Evolutionary conservation across 2,113 vertebrate species (phyloP), one percentile per base, ranked within the genome.

Genomic region (Varanus salvator): DNA sequence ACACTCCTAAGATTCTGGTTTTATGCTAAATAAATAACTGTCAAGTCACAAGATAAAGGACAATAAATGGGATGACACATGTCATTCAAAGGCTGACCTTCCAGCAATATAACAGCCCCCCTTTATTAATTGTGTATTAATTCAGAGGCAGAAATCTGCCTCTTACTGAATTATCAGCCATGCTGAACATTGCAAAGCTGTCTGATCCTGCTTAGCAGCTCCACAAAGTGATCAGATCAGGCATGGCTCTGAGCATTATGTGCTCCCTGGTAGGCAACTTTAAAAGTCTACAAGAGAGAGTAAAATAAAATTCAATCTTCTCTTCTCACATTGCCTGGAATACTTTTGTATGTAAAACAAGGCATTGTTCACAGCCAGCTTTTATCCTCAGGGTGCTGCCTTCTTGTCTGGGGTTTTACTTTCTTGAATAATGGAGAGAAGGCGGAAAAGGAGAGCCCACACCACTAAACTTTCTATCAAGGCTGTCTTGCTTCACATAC

Each of bases 301-400:
- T 71, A 38, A 92, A 92, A 87, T 74, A 0, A 90, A 89, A 91
- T 84, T 81, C 0, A 84, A 78, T 89, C 92, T 64, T 44, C 66
- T 92, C 85, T 81, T 60, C 29, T 25, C 76, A 80, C 66, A 76
- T 44, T 90, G 83, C 60, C 82, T 92, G 80, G 75, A 88, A 90
- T 21, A n/a, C 57, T 92, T 93, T 48, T 87, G 60, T 82, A 90
- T 91, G 86, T 85, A 92, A 94, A 95, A 54, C n/a, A 71, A 48
- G 38, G 17, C n/a, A 52, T 78, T 87, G 23, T 88, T 94, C 71
- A 8, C 44, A 89, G 76, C 4, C 0, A 71, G 83, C 84, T 21
- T 84, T 87, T 88, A 75, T 77, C 60, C 66, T 93, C 77, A 76
- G 72, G 80, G 80, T 90, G 83, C 86, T 2, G 0, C 48, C 19